A percentile compares a stretch with the other conserved stretches of the same genome.
phyloP scores from a whole-genome alignment of 2,797 vertebrate species.

The Hyperoplus immaculatus region DNA sequence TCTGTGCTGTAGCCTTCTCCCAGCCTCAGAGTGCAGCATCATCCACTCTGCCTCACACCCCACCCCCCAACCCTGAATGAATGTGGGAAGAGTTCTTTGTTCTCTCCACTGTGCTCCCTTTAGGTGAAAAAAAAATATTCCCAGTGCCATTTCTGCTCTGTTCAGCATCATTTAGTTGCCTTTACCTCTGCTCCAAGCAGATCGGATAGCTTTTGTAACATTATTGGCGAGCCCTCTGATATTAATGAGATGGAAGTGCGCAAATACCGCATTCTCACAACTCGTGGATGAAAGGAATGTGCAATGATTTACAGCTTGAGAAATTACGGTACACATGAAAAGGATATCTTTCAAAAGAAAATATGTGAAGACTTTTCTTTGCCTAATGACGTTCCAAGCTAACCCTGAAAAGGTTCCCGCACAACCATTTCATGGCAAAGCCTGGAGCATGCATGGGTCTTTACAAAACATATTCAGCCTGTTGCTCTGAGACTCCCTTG shows the following conservation, averaged over 20 bases:
- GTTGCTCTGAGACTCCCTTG: conserved; percentile 45
- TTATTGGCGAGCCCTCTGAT: no score
- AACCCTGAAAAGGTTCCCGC: background rate
- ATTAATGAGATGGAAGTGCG: no score
- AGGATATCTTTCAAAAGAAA: no score
- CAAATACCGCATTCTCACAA: no score
- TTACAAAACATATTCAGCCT: conserved; percentile 31
- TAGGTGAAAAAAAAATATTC: conserved; percentile 11
- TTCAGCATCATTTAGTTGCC: background rate
- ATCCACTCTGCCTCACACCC: conserved; percentile 52
- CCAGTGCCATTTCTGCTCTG: background rate
- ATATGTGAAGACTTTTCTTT: no score
- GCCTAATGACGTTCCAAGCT: no score
- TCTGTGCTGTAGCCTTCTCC: conserved; percentile 20
- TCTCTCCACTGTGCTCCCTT: conserved; percentile 37
- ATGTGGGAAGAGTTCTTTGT: conserved; percentile 30
- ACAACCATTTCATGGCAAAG: conserved; percentile 20
- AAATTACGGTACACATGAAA: conserved; percentile 18
- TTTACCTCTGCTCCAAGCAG: no score
- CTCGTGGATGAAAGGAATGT: no score
- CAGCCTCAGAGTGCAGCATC: conserved; percentile 33
- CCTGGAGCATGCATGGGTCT: conserved; percentile 16
- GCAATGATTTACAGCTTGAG: no score
- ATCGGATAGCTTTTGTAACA: no score
- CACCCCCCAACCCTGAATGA: background rate